Base-by-base conservation (phyloP, 2,113 vertebrate genomes). In the Formicarius rufipectus region DNA sequence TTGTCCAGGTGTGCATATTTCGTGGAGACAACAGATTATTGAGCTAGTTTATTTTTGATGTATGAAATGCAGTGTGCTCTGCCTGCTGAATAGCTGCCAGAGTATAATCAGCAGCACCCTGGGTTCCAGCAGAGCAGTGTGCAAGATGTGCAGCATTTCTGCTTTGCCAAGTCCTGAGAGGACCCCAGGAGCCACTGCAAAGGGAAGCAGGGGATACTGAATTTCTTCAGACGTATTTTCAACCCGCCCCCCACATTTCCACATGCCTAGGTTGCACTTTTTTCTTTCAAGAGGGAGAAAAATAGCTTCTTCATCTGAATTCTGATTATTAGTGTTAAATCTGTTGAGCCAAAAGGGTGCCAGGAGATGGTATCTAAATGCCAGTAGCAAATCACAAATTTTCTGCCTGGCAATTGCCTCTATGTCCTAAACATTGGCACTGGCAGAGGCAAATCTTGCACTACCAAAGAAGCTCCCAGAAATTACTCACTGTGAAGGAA, bases 1-100 rank as follows among this genome's bases (percentile, higher is more conserved):
- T 83, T 87, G 75, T 80, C 91, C 90, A 74, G 84, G 91, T 85
- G 87, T 74, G 75, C 14, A 4, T 37, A 55, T 88, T 90, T 89
- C 20, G 4, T 52, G 80, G 67, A 93, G 59, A 45, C 85, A 82
- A 80, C 19, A 39, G 78, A 31, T 93, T 86, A 63, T 49, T 77
- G 75, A 90, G 53, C 69, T 78, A 12, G 3, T 93, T 95, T 83
- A 62, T 90, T 96, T 91, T 73, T 42, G 4, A 52, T 82, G 75
- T 87, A 62, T 73, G 74, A 96, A 94, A 56, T 82, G 74, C 67
- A 53, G 31, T 1, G 10, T 88, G 59, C 67, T 93, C 87, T 94
- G 87, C 75, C 59, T 90, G 71, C 59, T 88, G 18, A 93, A 56
- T 71, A 93, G 87, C 67, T 94, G 78, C 84, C 53, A 35, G 81